A percentile compares a stretch with the other conserved stretches of the same genome.
Evolutionary conservation across 2,888 invertebrate genomes (phyloP).

Genomic region (Ectobius pallidus): DNA sequence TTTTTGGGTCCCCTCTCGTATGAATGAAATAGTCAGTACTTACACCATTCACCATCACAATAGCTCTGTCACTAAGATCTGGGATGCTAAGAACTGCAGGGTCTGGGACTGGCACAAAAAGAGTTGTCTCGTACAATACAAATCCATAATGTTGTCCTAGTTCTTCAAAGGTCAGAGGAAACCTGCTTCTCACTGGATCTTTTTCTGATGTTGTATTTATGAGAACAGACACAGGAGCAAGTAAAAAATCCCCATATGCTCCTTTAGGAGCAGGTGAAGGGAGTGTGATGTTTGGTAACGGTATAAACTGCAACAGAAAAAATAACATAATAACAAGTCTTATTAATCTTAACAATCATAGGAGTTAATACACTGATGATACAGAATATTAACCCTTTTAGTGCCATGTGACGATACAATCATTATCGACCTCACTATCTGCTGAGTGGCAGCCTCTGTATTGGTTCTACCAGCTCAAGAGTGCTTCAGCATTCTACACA

Average conservation of each 20-base stretch:
- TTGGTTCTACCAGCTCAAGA: no score
- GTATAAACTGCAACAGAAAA: constrained; percentile 61
- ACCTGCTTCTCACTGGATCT: background rate
- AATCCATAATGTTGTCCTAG: constrained; percentile 67
- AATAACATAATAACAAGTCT: no score
- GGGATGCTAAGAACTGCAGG: constrained; percentile 59
- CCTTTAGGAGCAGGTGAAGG: constrained; percentile 67
- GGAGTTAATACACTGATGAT: no score
- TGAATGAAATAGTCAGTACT: no score
- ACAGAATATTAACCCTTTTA: no score
- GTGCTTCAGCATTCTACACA: no score
- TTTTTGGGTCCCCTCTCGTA: no score
- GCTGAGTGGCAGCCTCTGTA: no score
- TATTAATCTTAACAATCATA: no score
- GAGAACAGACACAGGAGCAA: constrained; percentile 60
- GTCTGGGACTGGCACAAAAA: constrained; percentile 53
- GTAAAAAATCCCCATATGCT: constrained; percentile 65
- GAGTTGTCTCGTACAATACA: constrained; percentile 65
- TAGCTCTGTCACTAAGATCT: constrained; percentile 70
- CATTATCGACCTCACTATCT: no score
- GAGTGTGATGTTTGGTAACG: constrained; percentile 60
- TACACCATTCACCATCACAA: constrained; percentile 70
- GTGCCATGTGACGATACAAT: no score
- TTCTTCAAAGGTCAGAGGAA: constrained; percentile 68
- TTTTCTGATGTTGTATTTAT: constrained; percentile 45